Percentiles rank a stretch among this genome's conserved stretches.
phyloP scores from a whole-genome alignment of 2,113 vertebrate genomes.

The Tragelaphus buxtoni region DNA sequence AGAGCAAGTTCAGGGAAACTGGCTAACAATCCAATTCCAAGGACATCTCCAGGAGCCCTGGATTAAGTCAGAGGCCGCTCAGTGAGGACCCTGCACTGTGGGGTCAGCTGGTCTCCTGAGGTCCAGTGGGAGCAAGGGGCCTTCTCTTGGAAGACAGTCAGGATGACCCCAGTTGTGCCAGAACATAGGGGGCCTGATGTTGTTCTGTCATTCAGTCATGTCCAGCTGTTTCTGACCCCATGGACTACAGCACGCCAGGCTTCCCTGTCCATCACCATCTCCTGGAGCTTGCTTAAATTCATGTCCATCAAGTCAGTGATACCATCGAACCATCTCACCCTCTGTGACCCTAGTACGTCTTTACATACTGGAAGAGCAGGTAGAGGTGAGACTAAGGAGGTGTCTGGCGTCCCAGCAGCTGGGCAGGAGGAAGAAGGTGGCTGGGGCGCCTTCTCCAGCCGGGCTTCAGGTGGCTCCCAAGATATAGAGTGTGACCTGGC shows the following conservation, averaged over 20 bases:
- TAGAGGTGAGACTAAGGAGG: too few relatives aligned
- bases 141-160: not conserved
- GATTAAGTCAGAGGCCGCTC: not conserved
- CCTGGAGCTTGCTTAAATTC: not conserved
- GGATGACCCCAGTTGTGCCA: too few relatives aligned
- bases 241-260: not conserved
- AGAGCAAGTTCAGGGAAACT: not conserved
- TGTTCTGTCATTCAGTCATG: not conserved
- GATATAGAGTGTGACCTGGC: not conserved
- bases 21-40: not conserved
- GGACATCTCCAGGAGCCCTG: not conserved
- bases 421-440: not conserved
- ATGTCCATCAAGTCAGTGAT: not conserved
- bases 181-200: not conserved
- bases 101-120: not conserved
- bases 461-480: not conserved
- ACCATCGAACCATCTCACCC: not conserved
- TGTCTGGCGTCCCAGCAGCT: too few relatives aligned
- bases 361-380: not conserved
- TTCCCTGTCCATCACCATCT: not conserved
- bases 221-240: not conserved
- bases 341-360: not conserved
- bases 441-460: not conserved
- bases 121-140: rapidly evolving
- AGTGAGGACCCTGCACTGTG: not conserved